Conservation (phyloP, 2,797 vertebrate species). For the Chelonia mydas region DNA sequence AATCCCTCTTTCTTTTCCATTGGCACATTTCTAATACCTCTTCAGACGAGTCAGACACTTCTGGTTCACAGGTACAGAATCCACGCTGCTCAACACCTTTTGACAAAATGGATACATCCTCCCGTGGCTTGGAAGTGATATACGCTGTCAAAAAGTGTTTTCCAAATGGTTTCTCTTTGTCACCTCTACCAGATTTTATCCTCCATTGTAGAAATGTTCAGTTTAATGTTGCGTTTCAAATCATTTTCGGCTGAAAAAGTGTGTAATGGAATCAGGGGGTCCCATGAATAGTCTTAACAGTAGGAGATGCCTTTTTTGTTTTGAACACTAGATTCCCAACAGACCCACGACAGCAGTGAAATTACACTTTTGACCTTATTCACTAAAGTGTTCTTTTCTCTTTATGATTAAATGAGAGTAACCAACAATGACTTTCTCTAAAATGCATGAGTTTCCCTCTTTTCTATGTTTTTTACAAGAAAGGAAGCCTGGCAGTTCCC, state of each 20-base stretch:
- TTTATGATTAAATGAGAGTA: slow-evolving; percentile 58
- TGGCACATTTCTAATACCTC: slow-evolving; percentile 66
- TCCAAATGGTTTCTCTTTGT: slow-evolving; percentile 71
- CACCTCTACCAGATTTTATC: slow-evolving; percentile 73
- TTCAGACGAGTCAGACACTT: slow-evolving; percentile 46
- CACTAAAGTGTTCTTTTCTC: slow-evolving; percentile 60
- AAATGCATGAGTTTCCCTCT: slow-evolving; percentile 18
- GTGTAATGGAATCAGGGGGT: slow-evolving; percentile 74
- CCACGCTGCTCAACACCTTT: slow-evolving; percentile 52
- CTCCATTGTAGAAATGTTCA: slow-evolving; percentile 65
- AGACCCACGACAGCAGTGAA: slow-evolving; percentile 52
- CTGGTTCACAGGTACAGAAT: slow-evolving; percentile 21
- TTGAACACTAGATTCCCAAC: slow-evolving; percentile 51
- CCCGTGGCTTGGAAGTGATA: slow-evolving; percentile 72
- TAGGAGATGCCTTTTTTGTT: slow-evolving; percentile 60
- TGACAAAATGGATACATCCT: slow-evolving; percentile 63
- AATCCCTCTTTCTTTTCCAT: slow-evolving; percentile 64
- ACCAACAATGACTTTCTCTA: slow-evolving; percentile 24
- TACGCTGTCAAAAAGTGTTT: slow-evolving; percentile 69
- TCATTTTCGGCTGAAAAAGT: slow-evolving; percentile 74
- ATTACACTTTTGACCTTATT: slow-evolving; percentile 65
- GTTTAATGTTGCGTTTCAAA: slow-evolving; percentile 77
- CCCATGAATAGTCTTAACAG: slow-evolving; percentile 67
- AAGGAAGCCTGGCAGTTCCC: slow-evolving; percentile 10
- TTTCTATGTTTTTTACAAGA: slow-evolving; percentile 40